phyloP scores from a whole-genome alignment of 1,140 invertebrate genomes.

The Sycobia sp. region DNA sequence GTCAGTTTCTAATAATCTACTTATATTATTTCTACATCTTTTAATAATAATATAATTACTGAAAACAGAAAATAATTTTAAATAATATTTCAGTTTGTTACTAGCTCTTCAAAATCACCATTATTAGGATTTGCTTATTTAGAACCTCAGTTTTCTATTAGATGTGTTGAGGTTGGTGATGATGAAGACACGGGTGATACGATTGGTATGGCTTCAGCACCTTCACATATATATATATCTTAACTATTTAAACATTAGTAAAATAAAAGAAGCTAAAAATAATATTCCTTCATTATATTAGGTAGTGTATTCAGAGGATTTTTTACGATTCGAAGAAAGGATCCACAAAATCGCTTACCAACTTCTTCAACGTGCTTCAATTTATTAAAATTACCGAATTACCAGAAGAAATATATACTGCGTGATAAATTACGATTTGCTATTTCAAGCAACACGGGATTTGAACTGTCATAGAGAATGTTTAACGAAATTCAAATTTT shows the following conservation, averaged over 20 bases:
- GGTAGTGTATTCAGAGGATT: conserved; percentile 96
- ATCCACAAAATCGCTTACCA: conserved; percentile 93
- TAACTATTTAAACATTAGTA: too few species aligned
- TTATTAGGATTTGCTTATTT: conserved; percentile 95
- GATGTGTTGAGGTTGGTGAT: conserved; percentile 98
- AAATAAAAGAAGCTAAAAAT: too few species aligned
- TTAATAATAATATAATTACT: too few species aligned
- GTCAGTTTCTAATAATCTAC: too few species aligned
- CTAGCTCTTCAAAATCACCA: conserved; percentile 97
- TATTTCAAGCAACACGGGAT: conserved; percentile 96
- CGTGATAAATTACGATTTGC: conserved; percentile 96
- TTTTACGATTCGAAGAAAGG: conserved; percentile 95
- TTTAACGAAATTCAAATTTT: too few species aligned
- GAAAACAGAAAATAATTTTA: too few species aligned
- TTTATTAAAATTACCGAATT: conserved; percentile 97
- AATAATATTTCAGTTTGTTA: conserved; percentile 90
- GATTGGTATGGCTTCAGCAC: conserved; percentile 81
- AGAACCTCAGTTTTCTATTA: conserved; percentile 98
- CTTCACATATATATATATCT: too few species aligned
- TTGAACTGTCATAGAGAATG: conserved; percentile 91
- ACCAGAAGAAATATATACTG: conserved; percentile 93
- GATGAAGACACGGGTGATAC: conserved; percentile 98
- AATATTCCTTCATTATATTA: too few species aligned
- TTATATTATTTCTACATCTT: too few species aligned
- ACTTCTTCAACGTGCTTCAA: conserved; percentile 99